These are phyloP conservation scores for Nothura maculosa DNA, from an alignment of 2,797 vertebrate species.

Conservation along the genomic window DNA sequence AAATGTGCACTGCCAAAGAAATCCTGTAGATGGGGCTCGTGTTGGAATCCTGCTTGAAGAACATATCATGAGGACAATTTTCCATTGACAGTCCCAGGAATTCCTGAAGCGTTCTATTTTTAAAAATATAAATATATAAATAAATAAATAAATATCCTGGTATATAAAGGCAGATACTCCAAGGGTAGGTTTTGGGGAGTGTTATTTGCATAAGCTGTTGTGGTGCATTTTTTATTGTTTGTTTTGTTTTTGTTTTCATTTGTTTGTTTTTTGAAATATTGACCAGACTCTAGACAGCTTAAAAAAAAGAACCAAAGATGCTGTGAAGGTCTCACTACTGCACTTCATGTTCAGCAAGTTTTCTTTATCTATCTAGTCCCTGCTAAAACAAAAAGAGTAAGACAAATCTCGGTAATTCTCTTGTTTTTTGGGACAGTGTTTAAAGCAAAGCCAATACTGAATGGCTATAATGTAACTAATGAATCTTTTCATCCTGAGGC, in stretches of 20 bases:
- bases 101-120: neutral
- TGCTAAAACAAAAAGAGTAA: neutral
- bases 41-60: neutral
- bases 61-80: neutral
- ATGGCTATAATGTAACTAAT: neutral
- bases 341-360: neutral
- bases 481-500: neutral
- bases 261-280: neutral
- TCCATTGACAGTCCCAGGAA: neutral
- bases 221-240: neutral
- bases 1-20: neutral
- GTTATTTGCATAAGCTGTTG: neutral
- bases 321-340: neutral
- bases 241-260: rapidly evolving
- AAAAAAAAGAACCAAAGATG: neutral
- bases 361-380: neutral
- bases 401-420: neutral
- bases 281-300: neutral
- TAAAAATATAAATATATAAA: neutral
- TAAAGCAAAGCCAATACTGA: neutral
- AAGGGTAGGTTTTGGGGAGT: neutral
- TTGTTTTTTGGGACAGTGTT: neutral
- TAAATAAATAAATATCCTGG: neutral
- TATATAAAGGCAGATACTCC: neutral
- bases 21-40: neutral